Conservation (phyloP, 2,113 vertebrate species). For the Rutilus rutilus region DNA sequence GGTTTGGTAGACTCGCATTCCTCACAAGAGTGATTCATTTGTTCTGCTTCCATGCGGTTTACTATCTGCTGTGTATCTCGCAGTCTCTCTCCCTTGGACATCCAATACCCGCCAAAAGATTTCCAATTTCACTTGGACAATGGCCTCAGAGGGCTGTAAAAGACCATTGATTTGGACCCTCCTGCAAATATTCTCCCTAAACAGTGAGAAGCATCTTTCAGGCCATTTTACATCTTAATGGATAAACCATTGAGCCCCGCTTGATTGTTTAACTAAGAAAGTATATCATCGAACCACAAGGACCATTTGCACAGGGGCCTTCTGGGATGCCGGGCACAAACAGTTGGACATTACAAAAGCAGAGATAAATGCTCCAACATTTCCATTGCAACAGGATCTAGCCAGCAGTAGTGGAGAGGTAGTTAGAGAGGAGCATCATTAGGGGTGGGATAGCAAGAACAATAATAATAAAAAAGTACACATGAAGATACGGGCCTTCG, state of each 20-base stretch:
- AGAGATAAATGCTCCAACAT: slow-evolving; percentile 59
- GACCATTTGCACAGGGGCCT: slow-evolving; percentile 60
- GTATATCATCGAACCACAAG: slow-evolving; percentile 62
- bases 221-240: slow-evolving; percentile 70
- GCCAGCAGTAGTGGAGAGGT: neutral
- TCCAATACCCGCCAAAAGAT: slow-evolving; percentile 64
- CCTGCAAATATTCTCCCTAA: slow-evolving; percentile 58
- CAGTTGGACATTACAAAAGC: slow-evolving; percentile 52
- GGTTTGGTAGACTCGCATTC: slow-evolving; percentile 51
- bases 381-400: neutral
- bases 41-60: slow-evolving; percentile 52
- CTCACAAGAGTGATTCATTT: slow-evolving; percentile 60
- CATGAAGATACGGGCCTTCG: neutral
- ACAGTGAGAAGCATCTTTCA: slow-evolving; percentile 62
- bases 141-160: slow-evolving; percentile 61
- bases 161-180: slow-evolving; percentile 66
- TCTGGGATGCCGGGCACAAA: slow-evolving; percentile 62
- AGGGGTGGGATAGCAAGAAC: neutral
- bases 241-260: slow-evolving; percentile 64
- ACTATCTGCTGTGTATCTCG: slow-evolving; percentile 50
- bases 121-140: slow-evolving; percentile 65
- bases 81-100: slow-evolving; percentile 52
- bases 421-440: slow-evolving; percentile 24
- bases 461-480: neutral
- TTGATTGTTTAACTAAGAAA: slow-evolving; percentile 71